These are phyloP conservation scores for Esox niger DNA, from an alignment of 2,113 vertebrate species.

Conservation along the genomic window DNA sequence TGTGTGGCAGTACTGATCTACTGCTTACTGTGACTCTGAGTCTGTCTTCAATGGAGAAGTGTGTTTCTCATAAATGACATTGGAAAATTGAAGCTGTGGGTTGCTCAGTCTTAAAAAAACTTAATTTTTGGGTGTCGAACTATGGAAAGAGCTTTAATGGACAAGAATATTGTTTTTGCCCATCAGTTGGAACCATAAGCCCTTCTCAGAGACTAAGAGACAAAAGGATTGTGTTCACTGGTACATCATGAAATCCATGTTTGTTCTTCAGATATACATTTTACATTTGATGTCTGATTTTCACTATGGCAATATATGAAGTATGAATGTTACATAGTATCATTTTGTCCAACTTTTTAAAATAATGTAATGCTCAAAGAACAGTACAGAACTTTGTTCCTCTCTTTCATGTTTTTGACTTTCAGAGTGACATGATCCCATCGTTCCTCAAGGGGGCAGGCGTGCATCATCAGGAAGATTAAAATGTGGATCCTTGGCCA, in stretches of 20 bases:
- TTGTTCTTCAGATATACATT: background rate
- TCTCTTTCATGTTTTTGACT: background rate
- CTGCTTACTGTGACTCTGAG: slow-evolving; percentile 61
- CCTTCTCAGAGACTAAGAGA: background rate
- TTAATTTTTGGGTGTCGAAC: slow-evolving; percentile 45
- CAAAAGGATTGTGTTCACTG: background rate
- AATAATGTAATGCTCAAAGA: background rate
- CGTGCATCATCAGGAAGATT: slow-evolving; percentile 48
- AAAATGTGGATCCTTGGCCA: slow-evolving; percentile 38
- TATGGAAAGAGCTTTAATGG: slow-evolving; percentile 45
- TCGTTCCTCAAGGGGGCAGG: slow-evolving; percentile 66
- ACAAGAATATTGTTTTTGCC: slow-evolving; percentile 16
- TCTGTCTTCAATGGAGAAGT: slow-evolving; percentile 53
- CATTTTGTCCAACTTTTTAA: background rate
- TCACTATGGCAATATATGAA: background rate
- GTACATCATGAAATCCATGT: background rate
- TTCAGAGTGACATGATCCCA: background rate
- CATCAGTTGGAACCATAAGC: background rate
- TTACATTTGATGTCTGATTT: background rate
- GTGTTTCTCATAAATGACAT: slow-evolving; percentile 70
- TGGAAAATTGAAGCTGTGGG: slow-evolving; percentile 51
- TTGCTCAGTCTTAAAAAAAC: slow-evolving; percentile 45
- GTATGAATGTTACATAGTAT: background rate
- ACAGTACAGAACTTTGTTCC: background rate
- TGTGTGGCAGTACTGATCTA: too few relatives aligned